phyloP scores from a whole-genome alignment of 2,888 invertebrate species.

The Cynaeus angustus region DNA sequence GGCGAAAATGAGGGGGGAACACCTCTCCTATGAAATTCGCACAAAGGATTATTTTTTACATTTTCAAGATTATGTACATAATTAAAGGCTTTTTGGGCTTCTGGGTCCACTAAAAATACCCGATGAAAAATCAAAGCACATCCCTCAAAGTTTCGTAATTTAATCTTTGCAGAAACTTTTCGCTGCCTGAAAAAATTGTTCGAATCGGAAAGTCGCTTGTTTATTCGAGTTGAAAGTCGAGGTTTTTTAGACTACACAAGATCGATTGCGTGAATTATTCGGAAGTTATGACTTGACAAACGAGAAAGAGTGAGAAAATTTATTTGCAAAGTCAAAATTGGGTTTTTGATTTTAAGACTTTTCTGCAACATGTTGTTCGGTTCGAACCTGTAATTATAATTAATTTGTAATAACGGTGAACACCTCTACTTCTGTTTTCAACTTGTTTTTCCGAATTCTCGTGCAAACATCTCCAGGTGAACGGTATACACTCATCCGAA shows the following conservation, averaged over 20 bases:
- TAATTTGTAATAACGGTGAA: too few relatives aligned
- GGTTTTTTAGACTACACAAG: neutral
- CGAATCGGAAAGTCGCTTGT: slow-evolving; percentile 26
- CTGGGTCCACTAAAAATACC: neutral
- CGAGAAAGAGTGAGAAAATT: neutral
- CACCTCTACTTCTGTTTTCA: neutral
- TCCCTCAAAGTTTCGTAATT: slow-evolving; percentile 28
- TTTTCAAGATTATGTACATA: slow-evolving; percentile 12
- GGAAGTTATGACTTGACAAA: neutral
- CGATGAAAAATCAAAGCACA: slow-evolving; percentile 33
- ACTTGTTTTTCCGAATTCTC: slow-evolving; percentile 7
- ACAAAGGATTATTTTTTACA: neutral
- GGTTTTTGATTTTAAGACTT: neutral
- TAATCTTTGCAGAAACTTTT: slow-evolving; percentile 27
- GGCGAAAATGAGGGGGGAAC: slow-evolving; percentile 17
- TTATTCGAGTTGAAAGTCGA: slow-evolving; percentile 26
- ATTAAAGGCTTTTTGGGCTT: slow-evolving; percentile 1
- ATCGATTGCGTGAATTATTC: slow-evolving; percentile 28
- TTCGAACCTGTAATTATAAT: too few relatives aligned
- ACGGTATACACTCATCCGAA: slow-evolving; percentile 7
- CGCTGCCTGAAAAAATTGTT: slow-evolving; percentile 12
- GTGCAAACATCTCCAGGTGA: slow-evolving; percentile 9
- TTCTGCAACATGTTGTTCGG: too few relatives aligned
- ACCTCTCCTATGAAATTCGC: neutral
- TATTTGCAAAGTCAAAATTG: too few relatives aligned